phyloP scores from a whole-genome alignment of 30 jellyfish, hydroid and myxozoan species.

The Haliclystus octoradiatus region DNA sequence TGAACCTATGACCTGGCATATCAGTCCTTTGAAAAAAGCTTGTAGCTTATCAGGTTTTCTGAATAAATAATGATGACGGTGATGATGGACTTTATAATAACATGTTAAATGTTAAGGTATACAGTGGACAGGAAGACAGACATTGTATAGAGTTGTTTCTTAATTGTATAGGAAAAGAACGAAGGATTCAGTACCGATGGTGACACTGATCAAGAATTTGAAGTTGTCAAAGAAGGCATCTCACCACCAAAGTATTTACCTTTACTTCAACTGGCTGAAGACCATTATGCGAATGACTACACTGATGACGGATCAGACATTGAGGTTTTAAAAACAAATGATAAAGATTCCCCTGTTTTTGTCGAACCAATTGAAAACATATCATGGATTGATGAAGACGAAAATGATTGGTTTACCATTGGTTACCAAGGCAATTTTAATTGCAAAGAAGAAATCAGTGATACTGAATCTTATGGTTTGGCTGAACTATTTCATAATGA shows the following conservation, averaged over 20 bases:
- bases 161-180: too few relatives aligned
- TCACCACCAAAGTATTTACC: neutral
- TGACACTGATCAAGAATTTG: slow-evolving; percentile 1
- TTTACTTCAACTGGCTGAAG: slow-evolving; percentile 17
- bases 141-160: too few relatives aligned
- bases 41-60: too few relatives aligned
- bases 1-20: too few relatives aligned
- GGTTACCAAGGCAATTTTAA: neutral
- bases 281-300: slow-evolving; percentile 38
- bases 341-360: too few relatives aligned
- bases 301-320: slow-evolving; percentile 52
- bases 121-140: too few relatives aligned
- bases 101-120: too few relatives aligned
- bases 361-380: neutral
- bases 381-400: neutral
- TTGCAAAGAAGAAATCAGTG: neutral
- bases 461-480: neutral
- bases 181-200: neutral
- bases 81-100: too few relatives aligned
- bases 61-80: too few relatives aligned
- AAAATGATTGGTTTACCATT: neutral
- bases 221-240: neutral
- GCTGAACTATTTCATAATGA: neutral
- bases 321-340: slow-evolving; percentile 25
- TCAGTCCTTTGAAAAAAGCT: too few relatives aligned